Evolutionary conservation across 1,140 invertebrate genomes (phyloP), one percentile per base, ranked within the genome.

Genomic region (Dendroctonus valens): DNA sequence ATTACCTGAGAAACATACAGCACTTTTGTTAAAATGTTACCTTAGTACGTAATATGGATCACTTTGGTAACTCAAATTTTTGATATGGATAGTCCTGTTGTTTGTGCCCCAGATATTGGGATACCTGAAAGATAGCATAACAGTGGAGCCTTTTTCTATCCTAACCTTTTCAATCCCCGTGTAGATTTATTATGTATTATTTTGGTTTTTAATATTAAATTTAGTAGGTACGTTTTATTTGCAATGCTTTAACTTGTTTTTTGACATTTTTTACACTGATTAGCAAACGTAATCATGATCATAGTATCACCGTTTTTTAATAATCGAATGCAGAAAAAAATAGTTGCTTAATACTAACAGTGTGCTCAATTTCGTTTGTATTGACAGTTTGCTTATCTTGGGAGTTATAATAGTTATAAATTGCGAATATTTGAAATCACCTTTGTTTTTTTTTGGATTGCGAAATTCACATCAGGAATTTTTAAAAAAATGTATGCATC

Each of bases 101-200:
- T 26, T 26, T 26, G 3, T 26, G 1, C 1, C 26, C 26, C 26
- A 26, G 26, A 26, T 2, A 26, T 26, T 26, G 50, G 50, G n/a
- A 55, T 52, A 64, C 51, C 61, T 65, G 63, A 46, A 65, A 44
- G 49, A 52, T 42, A 54, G 42, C 37, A 64, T 54, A 59, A 53
- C 57, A 67, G 65, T 67, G 65, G 65, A 67, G 65, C 65, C 65
- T 67, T 67, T 67, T 67, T 67, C 65, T 68, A 58, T 68, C 66
- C 66, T 51, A 63, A 62, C 60, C 59, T 61, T 50, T 46, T 39
- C 54, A 49, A 44, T 68, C 46, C 66, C 51, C 41, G 48, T 65
- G 7, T 59, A 57, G 49, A 46, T 58, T 51, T 54, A n/a, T 46
- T 67, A 7, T 53, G 26, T 55, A 42, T 55, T 46, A n/a, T 44